Evolutionary conservation across 2,113 vertebrate genomes (phyloP).

Genomic region (Triplophysa rosa): DNA sequence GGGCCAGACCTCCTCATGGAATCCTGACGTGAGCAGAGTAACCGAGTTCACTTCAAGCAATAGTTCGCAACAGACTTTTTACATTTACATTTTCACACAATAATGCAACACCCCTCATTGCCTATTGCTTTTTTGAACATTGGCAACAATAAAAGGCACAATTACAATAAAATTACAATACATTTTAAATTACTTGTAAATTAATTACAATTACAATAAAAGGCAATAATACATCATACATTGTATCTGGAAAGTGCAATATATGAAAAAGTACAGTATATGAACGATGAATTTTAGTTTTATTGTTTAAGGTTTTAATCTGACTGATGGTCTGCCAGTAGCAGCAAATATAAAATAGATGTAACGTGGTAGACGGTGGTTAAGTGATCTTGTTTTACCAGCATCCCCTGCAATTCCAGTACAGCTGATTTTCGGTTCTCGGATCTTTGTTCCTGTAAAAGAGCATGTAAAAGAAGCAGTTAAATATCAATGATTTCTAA

Average conservation of each 20-base stretch:
- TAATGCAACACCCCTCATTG: too few relatives aligned
- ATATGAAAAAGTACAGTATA: too few relatives aligned
- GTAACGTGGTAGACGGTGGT: background rate
- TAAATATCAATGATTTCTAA: background rate
- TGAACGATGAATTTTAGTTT: too few relatives aligned
- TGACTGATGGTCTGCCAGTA: background rate
- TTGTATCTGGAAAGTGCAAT: too few relatives aligned
- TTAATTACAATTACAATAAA: too few relatives aligned
- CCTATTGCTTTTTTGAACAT: too few relatives aligned
- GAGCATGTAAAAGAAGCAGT: background rate
- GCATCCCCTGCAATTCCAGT: slow-evolving; percentile 75
- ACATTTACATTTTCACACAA: too few relatives aligned
- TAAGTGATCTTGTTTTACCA: slow-evolving; percentile 67
- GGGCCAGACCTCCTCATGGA: slow-evolving; percentile 53
- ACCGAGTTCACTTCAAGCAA: background rate
- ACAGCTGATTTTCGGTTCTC: slow-evolving; percentile 73
- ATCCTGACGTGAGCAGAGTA: slow-evolving; percentile 51
- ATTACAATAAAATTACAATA: too few relatives aligned
- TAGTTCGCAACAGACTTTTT: too few relatives aligned
- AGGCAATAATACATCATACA: too few relatives aligned
- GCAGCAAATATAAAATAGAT: background rate
- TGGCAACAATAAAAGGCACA: too few relatives aligned
- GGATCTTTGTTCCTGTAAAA: slow-evolving; percentile 62
- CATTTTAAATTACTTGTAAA: too few relatives aligned
- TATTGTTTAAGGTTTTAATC: background rate